Conservation (phyloP, 2,113 vertebrate species). For the Albula glossodonta region DNA sequence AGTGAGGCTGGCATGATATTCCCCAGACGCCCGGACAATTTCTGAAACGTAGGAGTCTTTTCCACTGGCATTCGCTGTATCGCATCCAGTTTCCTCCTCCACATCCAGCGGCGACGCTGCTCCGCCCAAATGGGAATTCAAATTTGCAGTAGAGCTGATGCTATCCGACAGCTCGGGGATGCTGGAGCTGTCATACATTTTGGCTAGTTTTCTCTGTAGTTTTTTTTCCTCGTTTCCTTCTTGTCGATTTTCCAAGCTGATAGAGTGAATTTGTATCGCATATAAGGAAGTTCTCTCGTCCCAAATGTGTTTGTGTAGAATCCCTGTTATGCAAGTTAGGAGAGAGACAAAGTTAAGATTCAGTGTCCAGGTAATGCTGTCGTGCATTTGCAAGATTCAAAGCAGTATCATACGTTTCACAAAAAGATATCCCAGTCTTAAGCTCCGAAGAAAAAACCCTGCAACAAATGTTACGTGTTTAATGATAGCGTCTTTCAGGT, state of each 20-base stretch:
- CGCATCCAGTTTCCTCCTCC: conserved; percentile 12
- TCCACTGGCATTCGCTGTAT: conserved; percentile 24
- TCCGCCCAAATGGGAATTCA: conserved; percentile 15
- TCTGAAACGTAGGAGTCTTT: conserved; percentile 2
- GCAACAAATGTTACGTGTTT: too few relatives aligned
- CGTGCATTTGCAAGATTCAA: not conserved
- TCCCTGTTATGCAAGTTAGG: not conserved
- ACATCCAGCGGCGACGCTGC: not conserved
- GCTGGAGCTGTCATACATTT: conserved; percentile 49
- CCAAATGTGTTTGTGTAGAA: not conserved
- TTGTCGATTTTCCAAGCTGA: conserved; percentile 38
- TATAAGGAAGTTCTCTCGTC: conserved; percentile 9
- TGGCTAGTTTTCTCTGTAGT: conserved; percentile 16
- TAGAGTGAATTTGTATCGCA: conserved; percentile 10
- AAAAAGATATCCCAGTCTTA: not conserved
- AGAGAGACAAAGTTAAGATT: conserved; percentile 8
- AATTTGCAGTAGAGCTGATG: conserved; percentile 10
- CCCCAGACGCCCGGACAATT: not conserved
- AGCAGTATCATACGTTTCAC: not conserved
- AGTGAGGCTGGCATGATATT: conserved; percentile 34
- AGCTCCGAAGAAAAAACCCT: too few relatives aligned
- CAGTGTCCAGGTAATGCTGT: not conserved
- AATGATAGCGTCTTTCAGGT: too few relatives aligned
- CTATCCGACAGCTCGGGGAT: conserved; percentile 8
- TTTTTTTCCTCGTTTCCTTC: conserved; percentile 27